phyloP scores from a whole-genome alignment of 1,140 invertebrate genomes.

The Drosophila leontia region DNA sequence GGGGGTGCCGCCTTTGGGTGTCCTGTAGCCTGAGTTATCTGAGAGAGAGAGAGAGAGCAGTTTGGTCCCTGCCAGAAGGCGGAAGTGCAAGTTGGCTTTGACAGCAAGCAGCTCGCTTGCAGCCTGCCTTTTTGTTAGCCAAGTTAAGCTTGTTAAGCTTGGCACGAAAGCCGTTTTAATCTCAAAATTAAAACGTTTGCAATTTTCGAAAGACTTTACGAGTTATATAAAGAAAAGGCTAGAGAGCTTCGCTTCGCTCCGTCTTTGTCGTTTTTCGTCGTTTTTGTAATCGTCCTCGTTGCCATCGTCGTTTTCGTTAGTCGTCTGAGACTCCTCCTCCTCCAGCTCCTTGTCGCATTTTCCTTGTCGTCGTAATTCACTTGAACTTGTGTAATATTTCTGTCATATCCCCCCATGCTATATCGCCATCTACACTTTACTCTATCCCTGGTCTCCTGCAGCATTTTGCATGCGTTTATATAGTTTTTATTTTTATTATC shows the following conservation, averaged over 20 bases:
- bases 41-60: background rate
- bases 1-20: background rate
- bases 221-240: slow-evolving; percentile 67
- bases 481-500: slow-evolving; percentile 79
- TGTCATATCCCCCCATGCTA: slow-evolving; percentile 29
- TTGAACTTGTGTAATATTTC: slow-evolving; percentile 78
- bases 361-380: slow-evolving; percentile 74
- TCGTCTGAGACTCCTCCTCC: slow-evolving; percentile 6
- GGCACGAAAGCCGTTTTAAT: slow-evolving; percentile 82
- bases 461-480: slow-evolving; percentile 68
- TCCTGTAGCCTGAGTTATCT: slow-evolving; percentile 8
- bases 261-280: slow-evolving; percentile 50
- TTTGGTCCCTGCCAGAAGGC: slow-evolving; percentile 53
- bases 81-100: slow-evolving; percentile 52
- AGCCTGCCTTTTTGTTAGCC: slow-evolving; percentile 60
- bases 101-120: slow-evolving; percentile 24
- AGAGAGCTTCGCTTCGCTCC: slow-evolving; percentile 19
- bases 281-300: slow-evolving; percentile 28
- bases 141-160: slow-evolving; percentile 82
- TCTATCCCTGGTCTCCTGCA: slow-evolving; percentile 6
- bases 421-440: background rate
- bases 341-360: slow-evolving; percentile 18
- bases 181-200: slow-evolving; percentile 84
- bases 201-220: slow-evolving; percentile 78
- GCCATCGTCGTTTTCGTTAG: slow-evolving; percentile 18